These are phyloP conservation scores for Belgica antarctica DNA, from an alignment of 2,888 invertebrate genomes.

Conservation along the genomic window DNA sequence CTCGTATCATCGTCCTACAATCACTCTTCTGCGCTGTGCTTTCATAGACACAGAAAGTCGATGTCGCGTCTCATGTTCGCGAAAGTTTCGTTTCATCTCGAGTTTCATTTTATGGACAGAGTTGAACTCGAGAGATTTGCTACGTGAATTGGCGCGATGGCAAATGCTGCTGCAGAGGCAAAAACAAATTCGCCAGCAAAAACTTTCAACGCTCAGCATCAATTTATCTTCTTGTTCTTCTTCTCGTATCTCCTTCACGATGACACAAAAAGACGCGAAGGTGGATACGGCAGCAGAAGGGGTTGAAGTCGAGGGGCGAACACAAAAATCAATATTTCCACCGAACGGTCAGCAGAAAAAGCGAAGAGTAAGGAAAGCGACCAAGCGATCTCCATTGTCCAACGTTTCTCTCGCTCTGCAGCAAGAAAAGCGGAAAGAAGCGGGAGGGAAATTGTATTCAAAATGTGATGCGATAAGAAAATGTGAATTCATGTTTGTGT, in stretches of 20 bases:
- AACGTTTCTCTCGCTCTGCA: background rate
- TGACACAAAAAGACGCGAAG: constrained; percentile 37
- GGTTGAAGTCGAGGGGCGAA: constrained; percentile 22
- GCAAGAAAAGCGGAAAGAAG: background rate
- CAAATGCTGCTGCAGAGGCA: background rate
- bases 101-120: background rate
- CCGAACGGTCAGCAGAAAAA: constrained; percentile 27
- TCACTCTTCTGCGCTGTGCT: background rate
- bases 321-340: constrained; percentile 41
- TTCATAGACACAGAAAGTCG: background rate
- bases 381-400: constrained; percentile 2
- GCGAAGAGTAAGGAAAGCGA: constrained; percentile 8
- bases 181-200: background rate
- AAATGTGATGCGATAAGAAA: constrained; percentile 17
- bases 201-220: background rate
- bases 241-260: background rate
- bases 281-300: constrained; percentile 22
- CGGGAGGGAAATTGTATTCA: background rate
- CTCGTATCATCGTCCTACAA: background rate
- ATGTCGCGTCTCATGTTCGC: constrained; percentile 23
- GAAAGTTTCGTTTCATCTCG: constrained; percentile 3
- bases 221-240: too few relatives aligned
- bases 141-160: constrained; percentile 5
- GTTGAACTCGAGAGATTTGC: background rate
- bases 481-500: constrained; percentile 16